Conservation (phyloP, 2,797 vertebrate species). For the Syndactyla subalaris region DNA sequence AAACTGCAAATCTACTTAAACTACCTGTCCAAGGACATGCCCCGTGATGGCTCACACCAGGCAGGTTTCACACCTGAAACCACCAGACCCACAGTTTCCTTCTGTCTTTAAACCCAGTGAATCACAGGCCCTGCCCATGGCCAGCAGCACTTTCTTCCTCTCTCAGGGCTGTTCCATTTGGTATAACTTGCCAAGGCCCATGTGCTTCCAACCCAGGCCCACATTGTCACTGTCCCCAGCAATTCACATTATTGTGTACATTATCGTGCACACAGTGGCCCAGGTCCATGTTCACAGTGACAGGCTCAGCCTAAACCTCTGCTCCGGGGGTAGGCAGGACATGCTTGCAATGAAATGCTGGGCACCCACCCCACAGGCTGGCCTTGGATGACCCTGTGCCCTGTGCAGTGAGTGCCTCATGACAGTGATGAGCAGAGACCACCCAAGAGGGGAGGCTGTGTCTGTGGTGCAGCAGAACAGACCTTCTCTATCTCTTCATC, state of each 20-base stretch:
- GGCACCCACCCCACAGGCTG: neutral
- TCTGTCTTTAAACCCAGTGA: neutral
- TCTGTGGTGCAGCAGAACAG: neutral
- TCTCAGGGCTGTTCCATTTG: neutral
- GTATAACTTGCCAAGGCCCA: neutral
- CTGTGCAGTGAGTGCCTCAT: neutral
- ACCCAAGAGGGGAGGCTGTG: neutral
- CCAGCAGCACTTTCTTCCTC: neutral
- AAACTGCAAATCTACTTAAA: neutral
- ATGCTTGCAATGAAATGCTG: accelerated
- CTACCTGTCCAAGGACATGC: neutral
- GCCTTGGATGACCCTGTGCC: no score
- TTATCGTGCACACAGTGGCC: neutral
- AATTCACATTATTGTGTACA: neutral
- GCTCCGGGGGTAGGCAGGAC: neutral
- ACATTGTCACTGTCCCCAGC: neutral
- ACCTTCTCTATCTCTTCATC: neutral
- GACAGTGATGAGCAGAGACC: neutral
- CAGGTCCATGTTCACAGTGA: neutral
- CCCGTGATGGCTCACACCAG: neutral
- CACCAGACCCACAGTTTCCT: neutral
- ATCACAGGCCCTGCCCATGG: neutral
- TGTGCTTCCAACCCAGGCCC: accelerated
- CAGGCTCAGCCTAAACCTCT: neutral
- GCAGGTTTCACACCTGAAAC: neutral